Evolutionary conservation across 1,140 invertebrate genomes (phyloP).

Genomic region (Leptopilina boulardi): DNA sequence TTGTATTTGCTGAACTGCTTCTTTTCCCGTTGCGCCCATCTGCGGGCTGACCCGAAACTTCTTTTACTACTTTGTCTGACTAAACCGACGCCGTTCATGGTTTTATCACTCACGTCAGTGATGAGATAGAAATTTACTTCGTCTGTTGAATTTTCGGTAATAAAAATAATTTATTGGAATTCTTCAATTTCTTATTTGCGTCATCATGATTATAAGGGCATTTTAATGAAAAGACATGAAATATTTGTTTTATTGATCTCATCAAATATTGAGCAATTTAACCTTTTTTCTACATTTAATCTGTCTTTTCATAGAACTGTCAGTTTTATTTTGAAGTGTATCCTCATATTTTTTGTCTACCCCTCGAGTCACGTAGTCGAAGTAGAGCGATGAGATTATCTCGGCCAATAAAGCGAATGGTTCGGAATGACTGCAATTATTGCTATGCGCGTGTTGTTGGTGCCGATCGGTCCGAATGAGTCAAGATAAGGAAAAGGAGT

Average conservation of each 20-base stretch:
- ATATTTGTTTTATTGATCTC: too few species aligned
- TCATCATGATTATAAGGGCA: too few species aligned
- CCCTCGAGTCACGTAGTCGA: slow-evolving; percentile 65
- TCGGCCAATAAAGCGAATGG: slow-evolving; percentile 69
- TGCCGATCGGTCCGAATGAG: slow-evolving; percentile 24
- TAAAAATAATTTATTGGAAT: not conserved
- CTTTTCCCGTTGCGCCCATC: not conserved
- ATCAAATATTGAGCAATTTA: too few species aligned
- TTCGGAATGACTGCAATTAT: slow-evolving; percentile 73
- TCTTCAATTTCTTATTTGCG: too few species aligned
- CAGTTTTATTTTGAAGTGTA: not conserved
- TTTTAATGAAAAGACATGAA: too few species aligned
- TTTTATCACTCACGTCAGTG: not conserved
- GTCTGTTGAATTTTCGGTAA: too few species aligned
- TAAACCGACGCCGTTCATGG: not conserved
- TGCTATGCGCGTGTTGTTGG: slow-evolving; percentile 63
- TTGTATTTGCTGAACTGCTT: not conserved
- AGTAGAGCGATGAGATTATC: slow-evolving; percentile 70
- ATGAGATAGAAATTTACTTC: too few species aligned
- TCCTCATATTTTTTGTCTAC: not conserved
- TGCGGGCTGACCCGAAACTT: not conserved
- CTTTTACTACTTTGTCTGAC: slow-evolving; percentile 7
- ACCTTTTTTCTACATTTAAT: not conserved
- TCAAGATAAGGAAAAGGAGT: slow-evolving; percentile 17
- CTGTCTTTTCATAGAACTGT: not conserved